Conservation (phyloP, 2,113 vertebrate genomes). For the Hylia prasina region DNA sequence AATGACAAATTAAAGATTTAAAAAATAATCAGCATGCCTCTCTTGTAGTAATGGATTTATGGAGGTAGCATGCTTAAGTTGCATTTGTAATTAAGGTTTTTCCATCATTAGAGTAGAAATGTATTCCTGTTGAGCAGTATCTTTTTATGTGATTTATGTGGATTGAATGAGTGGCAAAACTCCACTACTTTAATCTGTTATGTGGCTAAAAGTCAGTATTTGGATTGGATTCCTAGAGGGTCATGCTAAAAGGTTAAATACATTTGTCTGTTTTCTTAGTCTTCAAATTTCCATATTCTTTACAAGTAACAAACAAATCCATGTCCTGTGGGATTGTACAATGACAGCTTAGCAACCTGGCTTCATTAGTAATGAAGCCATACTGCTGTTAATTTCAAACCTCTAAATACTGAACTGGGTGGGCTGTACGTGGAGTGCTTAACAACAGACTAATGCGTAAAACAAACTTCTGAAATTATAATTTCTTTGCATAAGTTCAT, state of each 20-base stretch:
- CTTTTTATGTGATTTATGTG: slow-evolving; percentile 66
- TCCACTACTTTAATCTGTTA: slow-evolving; percentile 49
- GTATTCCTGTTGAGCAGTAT: slow-evolving; percentile 64
- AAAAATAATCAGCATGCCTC: slow-evolving; percentile 71
- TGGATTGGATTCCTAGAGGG: slow-evolving; percentile 55
- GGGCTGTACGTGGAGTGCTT: not conserved
- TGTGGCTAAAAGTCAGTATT: slow-evolving; percentile 50
- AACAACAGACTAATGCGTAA: not conserved
- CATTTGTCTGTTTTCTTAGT: slow-evolving; percentile 46
- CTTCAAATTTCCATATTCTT: slow-evolving; percentile 48
- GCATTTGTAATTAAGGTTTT: slow-evolving; percentile 72
- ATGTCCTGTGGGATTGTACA: slow-evolving; percentile 11
- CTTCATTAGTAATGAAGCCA: slow-evolving; percentile 9
- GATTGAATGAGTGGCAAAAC: slow-evolving; percentile 62
- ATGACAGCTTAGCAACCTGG: not conserved
- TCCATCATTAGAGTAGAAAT: slow-evolving; percentile 66
- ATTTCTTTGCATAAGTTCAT: not conserved
- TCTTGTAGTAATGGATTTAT: slow-evolving; percentile 67
- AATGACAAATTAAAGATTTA: slow-evolving; percentile 75
- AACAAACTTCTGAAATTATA: not conserved
- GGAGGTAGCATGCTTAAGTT: slow-evolving; percentile 58
- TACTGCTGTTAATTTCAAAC: not conserved
- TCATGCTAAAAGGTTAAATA: slow-evolving; percentile 55
- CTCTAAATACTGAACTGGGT: slow-evolving; percentile 23
- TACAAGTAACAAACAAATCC: slow-evolving; percentile 50